Conservation (phyloP, 2,888 invertebrate genomes). For the Brenthis ino region DNA sequence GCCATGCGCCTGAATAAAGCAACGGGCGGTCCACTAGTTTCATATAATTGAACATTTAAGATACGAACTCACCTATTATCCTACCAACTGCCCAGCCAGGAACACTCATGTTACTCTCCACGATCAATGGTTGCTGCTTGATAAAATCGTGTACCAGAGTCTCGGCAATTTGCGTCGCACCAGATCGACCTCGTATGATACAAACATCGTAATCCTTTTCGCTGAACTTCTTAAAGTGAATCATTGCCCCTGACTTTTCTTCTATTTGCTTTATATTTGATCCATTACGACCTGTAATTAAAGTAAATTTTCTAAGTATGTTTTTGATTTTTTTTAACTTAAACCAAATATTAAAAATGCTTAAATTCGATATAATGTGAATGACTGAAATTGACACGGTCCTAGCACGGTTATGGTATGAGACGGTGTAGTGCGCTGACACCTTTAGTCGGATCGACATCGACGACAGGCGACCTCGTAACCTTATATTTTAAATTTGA, state of each 20-base stretch:
- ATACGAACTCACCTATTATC: constrained; percentile 83
- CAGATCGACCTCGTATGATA: constrained; percentile 86
- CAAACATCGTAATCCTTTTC: constrained; percentile 85
- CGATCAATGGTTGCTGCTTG: constrained; percentile 86
- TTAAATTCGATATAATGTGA: too few species aligned
- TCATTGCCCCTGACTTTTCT: constrained; percentile 85
- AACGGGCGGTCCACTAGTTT: too few species aligned
- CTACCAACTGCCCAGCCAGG: constrained; percentile 85
- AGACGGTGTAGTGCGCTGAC: too few species aligned
- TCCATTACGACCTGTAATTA: constrained; percentile 84
- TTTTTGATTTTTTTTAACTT: background rate
- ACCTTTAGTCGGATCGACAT: too few species aligned
- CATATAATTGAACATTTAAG: too few species aligned
- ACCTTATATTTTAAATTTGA: too few species aligned
- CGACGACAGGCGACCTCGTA: too few species aligned
- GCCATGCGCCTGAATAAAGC: too few species aligned
- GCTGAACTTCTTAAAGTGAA: constrained; percentile 75
- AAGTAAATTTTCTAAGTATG: background rate
- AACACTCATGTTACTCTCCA: constrained; percentile 85
- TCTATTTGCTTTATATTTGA: constrained; percentile 89
- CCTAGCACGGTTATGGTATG: too few species aligned
- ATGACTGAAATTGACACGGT: too few species aligned
- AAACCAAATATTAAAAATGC: background rate
- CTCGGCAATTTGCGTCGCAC: constrained; percentile 87
- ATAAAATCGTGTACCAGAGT: constrained; percentile 85